Evolutionary conservation across 2,797 vertebrate species (phyloP), one percentile per base, ranked within the genome.

Genomic region (Coregonus ussuriensis): DNA sequence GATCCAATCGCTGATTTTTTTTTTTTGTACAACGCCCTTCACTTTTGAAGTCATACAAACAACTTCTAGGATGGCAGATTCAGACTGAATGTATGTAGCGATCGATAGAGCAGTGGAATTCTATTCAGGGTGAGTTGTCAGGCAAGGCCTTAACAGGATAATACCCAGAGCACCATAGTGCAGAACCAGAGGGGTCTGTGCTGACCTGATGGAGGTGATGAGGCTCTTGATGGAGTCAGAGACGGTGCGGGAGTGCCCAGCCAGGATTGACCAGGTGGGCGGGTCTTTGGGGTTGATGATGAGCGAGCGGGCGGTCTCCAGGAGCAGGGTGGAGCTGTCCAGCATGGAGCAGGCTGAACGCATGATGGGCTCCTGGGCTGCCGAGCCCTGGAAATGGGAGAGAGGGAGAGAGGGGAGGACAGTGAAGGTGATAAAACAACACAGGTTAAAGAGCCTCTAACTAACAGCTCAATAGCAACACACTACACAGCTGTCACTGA

Each of bases 211-310:
- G 63, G 98, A 97, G 0, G 98, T 99, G 88, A 99, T 99, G 84
- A 99, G 97, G 82, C 97, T 96, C 91, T 99, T 99, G 87, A 99
- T 99, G 78, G 98, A 98, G 92, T 99, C 98, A 0, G 98, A 99
- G 62, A 99, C 97, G 0, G 96, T 98, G 76, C 98, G 96, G 3
- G 98, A 99, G 88, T 99, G 98, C 1, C 97, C 97, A 0, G 98
- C 98, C 18, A 99, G 93, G 47, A 97, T 94, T 4, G 98, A 99
- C 98, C 98, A 99, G 0, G 96, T 98, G 9, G 97, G 97, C 0
- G 98, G 98, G 83, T 99, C 98, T 92, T 98, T 99, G 68, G 98
- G 98, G 86, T 99, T 99, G 89, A 99, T 96, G 80, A 98, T 96
- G 80, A 99, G 88, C 0, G 96, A 98, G 81, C 98, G 95, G 2